These are phyloP conservation scores for Micrastur ruficollis DNA, from an alignment of 2,797 vertebrate genomes.

Conservation along the genomic window DNA sequence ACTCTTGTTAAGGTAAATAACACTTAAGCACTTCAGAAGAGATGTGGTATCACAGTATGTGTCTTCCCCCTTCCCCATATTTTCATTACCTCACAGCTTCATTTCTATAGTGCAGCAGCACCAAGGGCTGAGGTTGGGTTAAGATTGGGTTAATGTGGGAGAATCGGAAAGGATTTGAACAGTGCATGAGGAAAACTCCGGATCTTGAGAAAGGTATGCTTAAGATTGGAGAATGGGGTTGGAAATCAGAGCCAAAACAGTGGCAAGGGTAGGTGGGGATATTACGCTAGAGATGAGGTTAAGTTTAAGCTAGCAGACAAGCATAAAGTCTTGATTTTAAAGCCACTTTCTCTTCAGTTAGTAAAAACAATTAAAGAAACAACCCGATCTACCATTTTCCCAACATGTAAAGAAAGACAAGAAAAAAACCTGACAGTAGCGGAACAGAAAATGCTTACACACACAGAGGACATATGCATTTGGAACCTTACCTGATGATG, in stretches of 20 bases:
- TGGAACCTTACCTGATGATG: constrained; percentile 69
- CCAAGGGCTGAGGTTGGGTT: background rate
- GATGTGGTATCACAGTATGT: background rate
- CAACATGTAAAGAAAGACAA: background rate
- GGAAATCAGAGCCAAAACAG: background rate
- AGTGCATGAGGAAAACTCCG: background rate
- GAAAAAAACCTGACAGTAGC: background rate
- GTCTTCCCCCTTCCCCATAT: background rate
- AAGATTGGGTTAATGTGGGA: rapidly evolving
- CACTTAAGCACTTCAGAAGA: background rate
- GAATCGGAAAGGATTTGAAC: background rate
- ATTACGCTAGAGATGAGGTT: rapidly evolving
- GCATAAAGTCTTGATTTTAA: background rate
- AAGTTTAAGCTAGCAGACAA: background rate
- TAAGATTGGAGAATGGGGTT: background rate
- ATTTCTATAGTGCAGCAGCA: background rate
- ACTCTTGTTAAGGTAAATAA: background rate
- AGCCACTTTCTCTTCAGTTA: background rate
- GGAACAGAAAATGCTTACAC: background rate
- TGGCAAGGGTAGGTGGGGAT: background rate
- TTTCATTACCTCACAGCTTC: background rate
- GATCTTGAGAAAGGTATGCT: background rate
- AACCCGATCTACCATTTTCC: background rate
- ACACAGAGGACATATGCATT: background rate
- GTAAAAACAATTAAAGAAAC: background rate